Percentiles rank a stretch among this genome's conserved stretches.
Evolutionary conservation across 2,888 invertebrate species (phyloP).

Genomic region (Cosmia trapezina): DNA sequence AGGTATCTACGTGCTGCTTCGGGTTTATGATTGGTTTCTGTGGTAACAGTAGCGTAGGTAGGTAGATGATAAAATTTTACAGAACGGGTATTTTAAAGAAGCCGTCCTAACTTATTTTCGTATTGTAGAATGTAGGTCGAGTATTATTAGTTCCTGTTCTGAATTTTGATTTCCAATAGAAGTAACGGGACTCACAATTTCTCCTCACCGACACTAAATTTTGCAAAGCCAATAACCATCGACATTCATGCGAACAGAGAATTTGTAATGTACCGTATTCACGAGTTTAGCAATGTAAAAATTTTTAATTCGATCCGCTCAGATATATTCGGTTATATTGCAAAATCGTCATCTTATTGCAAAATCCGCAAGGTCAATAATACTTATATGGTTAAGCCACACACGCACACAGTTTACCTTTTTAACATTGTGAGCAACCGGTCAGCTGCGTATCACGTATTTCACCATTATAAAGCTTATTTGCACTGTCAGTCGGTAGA

Average conservation of each 20-base stretch:
- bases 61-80: no score
- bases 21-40: not conserved
- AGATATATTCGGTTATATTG: conserved; percentile 49
- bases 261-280: conserved; percentile 28
- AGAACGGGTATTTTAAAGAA: not conserved
- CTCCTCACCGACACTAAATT: conserved; percentile 13
- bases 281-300: conserved; percentile 40
- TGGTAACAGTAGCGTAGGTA: not conserved
- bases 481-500: conserved; percentile 52
- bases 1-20: not conserved
- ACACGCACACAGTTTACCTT: conserved; percentile 66
- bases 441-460: conserved; percentile 68
- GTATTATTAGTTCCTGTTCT: not conserved
- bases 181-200: conserved; percentile 20
- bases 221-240: conserved; percentile 30
- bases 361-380: conserved; percentile 67
- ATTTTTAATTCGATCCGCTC: conserved; percentile 46
- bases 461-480: conserved; percentile 63
- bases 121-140: conserved; percentile 22
- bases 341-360: conserved; percentile 63
- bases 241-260: conserved; percentile 18
- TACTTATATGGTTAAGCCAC: conserved; percentile 65
- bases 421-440: conserved; percentile 61
- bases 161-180: conserved; percentile 17
- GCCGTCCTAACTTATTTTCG: not conserved